These are phyloP conservation scores for Pipistrellus kuhlii DNA, from an alignment of 2,797 vertebrate genomes.

Conservation along the genomic window DNA sequence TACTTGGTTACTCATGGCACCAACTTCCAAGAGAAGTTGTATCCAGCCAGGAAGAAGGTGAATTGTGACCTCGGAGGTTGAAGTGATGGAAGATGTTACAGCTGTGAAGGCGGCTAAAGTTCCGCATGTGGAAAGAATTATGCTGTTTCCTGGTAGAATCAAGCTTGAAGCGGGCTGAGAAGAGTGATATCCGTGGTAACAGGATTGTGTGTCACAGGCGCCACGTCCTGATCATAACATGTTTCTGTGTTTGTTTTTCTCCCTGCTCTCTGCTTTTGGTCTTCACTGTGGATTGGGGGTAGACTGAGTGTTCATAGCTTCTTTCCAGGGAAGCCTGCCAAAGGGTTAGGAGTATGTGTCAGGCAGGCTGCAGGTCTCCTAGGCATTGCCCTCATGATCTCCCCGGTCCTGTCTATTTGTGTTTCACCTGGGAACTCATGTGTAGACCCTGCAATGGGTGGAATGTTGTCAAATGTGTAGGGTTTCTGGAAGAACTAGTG, in stretches of 20 bases:
- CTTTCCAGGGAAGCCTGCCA: not conserved
- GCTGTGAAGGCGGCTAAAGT: not conserved
- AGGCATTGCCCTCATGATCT: not conserved
- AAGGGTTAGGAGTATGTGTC: not conserved
- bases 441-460: not conserved
- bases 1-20: not conserved
- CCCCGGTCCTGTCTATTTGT: not conserved
- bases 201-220: not conserved
- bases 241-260: not conserved
- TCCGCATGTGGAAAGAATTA: not conserved
- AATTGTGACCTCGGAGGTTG: not conserved
- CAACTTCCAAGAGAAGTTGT: not conserved
- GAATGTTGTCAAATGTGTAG: not conserved
- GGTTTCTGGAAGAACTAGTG: not conserved
- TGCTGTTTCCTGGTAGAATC: not conserved
- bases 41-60: not conserved
- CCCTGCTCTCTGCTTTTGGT: not conserved
- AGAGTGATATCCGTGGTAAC: not conserved
- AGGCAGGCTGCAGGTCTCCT: not conserved
- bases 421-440: not conserved
- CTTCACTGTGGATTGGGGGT: not conserved
- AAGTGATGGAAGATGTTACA: not conserved
- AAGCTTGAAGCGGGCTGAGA: not conserved
- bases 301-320: not conserved
- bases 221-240: not conserved